phyloP scores from a whole-genome alignment of 2,113 vertebrate species.

The Psilopsiagon aurifrons region DNA sequence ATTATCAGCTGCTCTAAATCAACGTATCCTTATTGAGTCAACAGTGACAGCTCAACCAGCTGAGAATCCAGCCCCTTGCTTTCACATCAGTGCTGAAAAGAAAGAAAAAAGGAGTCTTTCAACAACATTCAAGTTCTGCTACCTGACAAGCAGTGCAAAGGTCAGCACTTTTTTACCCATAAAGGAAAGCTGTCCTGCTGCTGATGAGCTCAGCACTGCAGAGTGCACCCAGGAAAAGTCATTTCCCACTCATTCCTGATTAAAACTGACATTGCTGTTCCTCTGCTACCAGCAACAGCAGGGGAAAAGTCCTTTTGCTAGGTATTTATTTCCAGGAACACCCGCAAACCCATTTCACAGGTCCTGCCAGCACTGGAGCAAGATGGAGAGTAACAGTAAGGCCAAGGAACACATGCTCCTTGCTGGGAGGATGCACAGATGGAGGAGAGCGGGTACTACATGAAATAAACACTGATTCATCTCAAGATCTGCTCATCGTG shows the following conservation, averaged over 20 bases:
- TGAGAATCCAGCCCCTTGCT: background rate
- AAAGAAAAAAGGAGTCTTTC: background rate
- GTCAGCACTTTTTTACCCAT: background rate
- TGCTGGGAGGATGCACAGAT: background rate
- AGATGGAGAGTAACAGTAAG: background rate
- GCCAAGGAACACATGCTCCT: background rate
- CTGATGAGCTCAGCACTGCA: conserved; percentile 15
- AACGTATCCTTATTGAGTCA: background rate
- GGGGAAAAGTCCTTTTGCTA: background rate
- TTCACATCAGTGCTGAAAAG: background rate
- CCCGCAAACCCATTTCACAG: background rate
- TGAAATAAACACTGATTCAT: rapidly evolving
- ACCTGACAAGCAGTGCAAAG: background rate
- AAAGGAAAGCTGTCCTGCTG: background rate
- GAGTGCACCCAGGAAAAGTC: background rate
- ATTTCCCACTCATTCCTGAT: background rate
- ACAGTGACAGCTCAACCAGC: background rate
- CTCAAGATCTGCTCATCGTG: background rate
- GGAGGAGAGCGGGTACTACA: background rate
- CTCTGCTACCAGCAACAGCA: background rate
- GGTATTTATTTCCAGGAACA: background rate
- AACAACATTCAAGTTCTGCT: background rate
- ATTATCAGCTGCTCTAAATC: background rate
- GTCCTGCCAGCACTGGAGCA: background rate
- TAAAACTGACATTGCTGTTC: background rate